Conservation (phyloP, 1,140 invertebrate species). For the Neomicropteryx cornuta region DNA sequence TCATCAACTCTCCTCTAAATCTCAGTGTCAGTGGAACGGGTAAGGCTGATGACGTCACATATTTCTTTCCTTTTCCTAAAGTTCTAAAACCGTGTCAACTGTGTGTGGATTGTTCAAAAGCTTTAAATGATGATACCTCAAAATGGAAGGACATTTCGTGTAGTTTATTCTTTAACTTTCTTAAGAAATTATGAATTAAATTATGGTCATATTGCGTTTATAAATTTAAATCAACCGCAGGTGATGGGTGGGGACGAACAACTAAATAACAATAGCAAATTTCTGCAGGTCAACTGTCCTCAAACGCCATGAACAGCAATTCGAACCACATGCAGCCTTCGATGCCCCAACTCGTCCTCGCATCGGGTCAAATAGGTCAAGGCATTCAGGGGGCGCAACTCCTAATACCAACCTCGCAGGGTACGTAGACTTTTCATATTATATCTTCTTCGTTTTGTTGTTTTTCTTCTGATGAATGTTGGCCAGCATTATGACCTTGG, state of each 20-base stretch:
- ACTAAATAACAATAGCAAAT: too few species aligned
- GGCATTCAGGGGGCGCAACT: slow-evolving; percentile 87
- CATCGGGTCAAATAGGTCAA: slow-evolving; percentile 81
- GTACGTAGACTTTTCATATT: slow-evolving; percentile 49
- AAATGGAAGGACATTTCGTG: too few species aligned
- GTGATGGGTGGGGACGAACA: slow-evolving; percentile 28
- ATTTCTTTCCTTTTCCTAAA: background rate
- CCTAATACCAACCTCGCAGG: slow-evolving; percentile 88
- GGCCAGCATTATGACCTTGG: background rate
- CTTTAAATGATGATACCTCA: too few species aligned
- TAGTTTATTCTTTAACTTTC: too few species aligned
- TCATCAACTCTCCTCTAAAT: slow-evolving; percentile 69
- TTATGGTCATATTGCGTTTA: too few species aligned
- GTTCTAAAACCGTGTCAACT: slow-evolving; percentile 3
- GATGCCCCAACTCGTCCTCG: slow-evolving; percentile 82
- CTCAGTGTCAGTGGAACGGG: slow-evolving; percentile 63
- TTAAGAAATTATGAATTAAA: too few species aligned
- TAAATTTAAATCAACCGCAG: too few species aligned
- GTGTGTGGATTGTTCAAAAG: too few species aligned
- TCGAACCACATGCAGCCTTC: slow-evolving; percentile 60
- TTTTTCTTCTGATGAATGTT: background rate
- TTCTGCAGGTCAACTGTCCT: too few species aligned
- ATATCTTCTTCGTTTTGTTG: too few species aligned
- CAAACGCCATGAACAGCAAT: too few species aligned
- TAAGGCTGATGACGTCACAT: slow-evolving; percentile 20